Conservation (phyloP, 2,797 vertebrate species). For the Microtus californicus region DNA sequence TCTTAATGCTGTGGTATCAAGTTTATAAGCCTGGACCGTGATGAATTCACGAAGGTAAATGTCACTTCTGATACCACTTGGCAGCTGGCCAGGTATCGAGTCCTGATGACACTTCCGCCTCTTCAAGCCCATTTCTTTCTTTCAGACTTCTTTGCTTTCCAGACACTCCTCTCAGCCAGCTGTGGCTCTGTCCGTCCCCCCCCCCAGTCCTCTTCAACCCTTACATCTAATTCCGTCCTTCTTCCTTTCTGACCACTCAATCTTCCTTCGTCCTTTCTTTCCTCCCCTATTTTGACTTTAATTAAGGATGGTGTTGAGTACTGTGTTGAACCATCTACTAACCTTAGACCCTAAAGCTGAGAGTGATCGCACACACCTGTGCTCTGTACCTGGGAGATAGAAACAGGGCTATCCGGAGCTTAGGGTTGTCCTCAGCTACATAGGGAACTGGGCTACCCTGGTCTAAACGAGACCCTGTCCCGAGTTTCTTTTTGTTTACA, state of each 20-base stretch:
- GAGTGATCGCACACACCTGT: no score
- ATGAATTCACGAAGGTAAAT: slow-evolving; percentile 58
- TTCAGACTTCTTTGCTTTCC: neutral
- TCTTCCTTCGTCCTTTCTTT: slow-evolving; percentile 8
- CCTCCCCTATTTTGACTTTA: slow-evolving; percentile 49
- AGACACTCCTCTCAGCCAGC: neutral
- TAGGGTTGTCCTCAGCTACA: neutral
- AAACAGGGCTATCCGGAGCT: neutral
- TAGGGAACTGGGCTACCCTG: neutral
- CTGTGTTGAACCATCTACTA: neutral
- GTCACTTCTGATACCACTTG: slow-evolving; percentile 57
- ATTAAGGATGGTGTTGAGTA: slow-evolving; percentile 34
- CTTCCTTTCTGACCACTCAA: neutral
- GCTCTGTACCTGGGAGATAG: no score
- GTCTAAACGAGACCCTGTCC: neutral
- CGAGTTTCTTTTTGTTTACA: slow-evolving; percentile 15
- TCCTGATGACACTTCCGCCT: neutral
- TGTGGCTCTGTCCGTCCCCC: neutral
- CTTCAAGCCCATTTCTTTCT: slow-evolving; percentile 23
- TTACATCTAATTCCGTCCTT: neutral
- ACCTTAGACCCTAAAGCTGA: neutral
- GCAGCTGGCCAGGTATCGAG: slow-evolving; percentile 6
- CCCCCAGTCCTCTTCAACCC: neutral
- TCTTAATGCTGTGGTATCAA: neutral
- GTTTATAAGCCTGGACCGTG: slow-evolving; percentile 33